Percentiles rank a stretch among this genome's conserved stretches.
Conservation (phyloP, 2,113 vertebrate species). For the Coregonus clupeaformis region DNA sequence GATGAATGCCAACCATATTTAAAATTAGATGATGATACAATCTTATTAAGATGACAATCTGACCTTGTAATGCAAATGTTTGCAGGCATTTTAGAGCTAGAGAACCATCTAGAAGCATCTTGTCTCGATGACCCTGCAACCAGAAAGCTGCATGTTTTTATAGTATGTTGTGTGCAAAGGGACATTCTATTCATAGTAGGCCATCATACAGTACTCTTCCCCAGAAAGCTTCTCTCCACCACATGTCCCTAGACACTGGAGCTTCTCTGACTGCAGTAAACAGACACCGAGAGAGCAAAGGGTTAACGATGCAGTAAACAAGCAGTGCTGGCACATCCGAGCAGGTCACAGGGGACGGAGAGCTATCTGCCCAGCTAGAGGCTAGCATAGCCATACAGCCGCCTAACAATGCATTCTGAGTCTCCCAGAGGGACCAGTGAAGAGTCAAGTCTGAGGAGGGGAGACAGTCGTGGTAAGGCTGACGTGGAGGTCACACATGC, state of each 20-base stretch:
- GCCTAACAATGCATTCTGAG: neutral
- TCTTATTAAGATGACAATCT: too few relatives aligned
- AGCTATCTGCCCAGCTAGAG: slow-evolving; percentile 1
- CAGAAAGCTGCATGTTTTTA: neutral
- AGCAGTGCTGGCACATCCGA: neutral
- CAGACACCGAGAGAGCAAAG: slow-evolving; percentile 4
- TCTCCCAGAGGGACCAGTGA: slow-evolving; percentile 7
- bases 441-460: slow-evolving; percentile 1
- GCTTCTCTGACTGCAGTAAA: neutral
- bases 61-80: neutral
- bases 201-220: neutral
- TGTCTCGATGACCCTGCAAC: neutral
- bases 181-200: slow-evolving; percentile 14
- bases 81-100: neutral
- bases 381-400: neutral
- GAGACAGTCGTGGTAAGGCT: neutral
- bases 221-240: slow-evolving; percentile 2
- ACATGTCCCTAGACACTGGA: neutral
- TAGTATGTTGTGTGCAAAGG: too few relatives aligned
- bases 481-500: neutral
- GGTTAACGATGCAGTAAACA: slow-evolving; percentile 22
- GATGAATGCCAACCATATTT: neutral
- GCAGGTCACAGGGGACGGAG: slow-evolving; percentile 1
- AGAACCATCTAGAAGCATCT: neutral
- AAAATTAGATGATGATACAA: too few relatives aligned